These are phyloP conservation scores for Callopanchax toddi DNA, from an alignment of 2,113 vertebrate genomes.

Conservation along the genomic window DNA sequence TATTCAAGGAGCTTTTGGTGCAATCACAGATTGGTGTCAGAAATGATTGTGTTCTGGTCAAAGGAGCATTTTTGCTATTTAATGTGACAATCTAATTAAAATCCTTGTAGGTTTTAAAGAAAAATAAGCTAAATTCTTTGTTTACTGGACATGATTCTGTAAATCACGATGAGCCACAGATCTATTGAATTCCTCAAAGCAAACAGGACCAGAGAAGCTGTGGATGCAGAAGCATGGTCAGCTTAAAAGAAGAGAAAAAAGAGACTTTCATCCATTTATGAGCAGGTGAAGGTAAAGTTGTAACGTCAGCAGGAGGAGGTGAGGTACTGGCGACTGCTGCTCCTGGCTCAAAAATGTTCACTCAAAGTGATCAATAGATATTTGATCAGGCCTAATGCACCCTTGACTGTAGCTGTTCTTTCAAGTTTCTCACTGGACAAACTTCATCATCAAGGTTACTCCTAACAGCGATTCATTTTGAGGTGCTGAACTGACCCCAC, in stretches of 20 bases:
- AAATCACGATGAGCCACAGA: too few relatives aligned
- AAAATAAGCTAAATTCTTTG: too few relatives aligned
- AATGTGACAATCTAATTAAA: not conserved
- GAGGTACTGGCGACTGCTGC: conserved; percentile 42
- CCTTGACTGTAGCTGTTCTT: conserved; percentile 29
- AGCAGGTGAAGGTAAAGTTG: conserved; percentile 54
- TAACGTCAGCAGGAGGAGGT: conserved; percentile 53
- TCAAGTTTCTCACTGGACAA: conserved; percentile 24
- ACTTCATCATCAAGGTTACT: conserved; percentile 22
- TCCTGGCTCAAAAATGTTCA: conserved; percentile 45
- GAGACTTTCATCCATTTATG: conserved; percentile 64
- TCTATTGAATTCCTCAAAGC: conserved; percentile 21
- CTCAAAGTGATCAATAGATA: conserved; percentile 60
- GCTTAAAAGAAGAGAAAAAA: conserved; percentile 54
- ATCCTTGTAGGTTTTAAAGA: not conserved
- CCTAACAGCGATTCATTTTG: conserved; percentile 11
- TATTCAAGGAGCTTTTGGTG: too few relatives aligned
- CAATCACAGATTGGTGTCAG: too few relatives aligned
- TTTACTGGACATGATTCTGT: too few relatives aligned
- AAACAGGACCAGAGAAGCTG: conserved; percentile 55
- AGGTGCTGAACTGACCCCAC: conserved; percentile 10
- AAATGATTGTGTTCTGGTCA: too few relatives aligned
- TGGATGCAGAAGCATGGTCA: conserved; percentile 50
- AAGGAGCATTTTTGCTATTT: too few relatives aligned
- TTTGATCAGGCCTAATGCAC: conserved; percentile 51